phyloP scores from a whole-genome alignment of 2,113 vertebrate genomes.

The Puffinus mauretanicus region DNA sequence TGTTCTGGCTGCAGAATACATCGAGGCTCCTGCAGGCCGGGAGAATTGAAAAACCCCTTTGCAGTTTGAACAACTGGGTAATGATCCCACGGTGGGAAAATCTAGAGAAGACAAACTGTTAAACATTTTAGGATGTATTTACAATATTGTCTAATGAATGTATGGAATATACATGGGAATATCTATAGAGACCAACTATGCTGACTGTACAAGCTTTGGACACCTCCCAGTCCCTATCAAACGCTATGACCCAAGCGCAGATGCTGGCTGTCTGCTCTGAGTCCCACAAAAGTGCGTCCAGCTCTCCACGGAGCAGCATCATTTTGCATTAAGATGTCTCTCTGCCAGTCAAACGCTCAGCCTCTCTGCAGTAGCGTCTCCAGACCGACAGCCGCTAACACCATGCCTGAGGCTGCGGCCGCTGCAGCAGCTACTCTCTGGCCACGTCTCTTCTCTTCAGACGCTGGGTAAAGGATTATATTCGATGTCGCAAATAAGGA shows the following conservation, averaged over 20 bases:
- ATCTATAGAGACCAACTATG: not conserved
- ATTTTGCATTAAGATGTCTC: not conserved
- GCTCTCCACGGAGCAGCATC: not conserved
- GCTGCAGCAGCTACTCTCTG: not conserved
- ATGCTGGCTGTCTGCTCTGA: not conserved
- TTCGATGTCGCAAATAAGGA: not conserved
- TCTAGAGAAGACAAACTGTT: not conserved
- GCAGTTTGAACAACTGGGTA: not conserved
- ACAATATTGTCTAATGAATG: not conserved
- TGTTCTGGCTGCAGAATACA: not conserved
- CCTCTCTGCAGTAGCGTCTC: not conserved
- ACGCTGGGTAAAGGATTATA: not conserved
- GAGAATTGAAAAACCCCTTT: not conserved
- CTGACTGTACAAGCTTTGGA: not conserved
- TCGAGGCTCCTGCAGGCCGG: not conserved
- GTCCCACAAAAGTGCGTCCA: not conserved
- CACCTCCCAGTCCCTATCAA: not conserved
- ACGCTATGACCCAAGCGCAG: accelerated
- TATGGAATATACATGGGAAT: not conserved
- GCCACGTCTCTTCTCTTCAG: not conserved
- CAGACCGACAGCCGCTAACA: not conserved
- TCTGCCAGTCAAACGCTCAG: not conserved
- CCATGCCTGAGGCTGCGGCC: not conserved
- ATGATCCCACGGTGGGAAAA: not conserved
- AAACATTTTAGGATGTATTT: not conserved